phyloP scores from a whole-genome alignment of 2,888 invertebrate species.

The Stegophylla sp. region DNA sequence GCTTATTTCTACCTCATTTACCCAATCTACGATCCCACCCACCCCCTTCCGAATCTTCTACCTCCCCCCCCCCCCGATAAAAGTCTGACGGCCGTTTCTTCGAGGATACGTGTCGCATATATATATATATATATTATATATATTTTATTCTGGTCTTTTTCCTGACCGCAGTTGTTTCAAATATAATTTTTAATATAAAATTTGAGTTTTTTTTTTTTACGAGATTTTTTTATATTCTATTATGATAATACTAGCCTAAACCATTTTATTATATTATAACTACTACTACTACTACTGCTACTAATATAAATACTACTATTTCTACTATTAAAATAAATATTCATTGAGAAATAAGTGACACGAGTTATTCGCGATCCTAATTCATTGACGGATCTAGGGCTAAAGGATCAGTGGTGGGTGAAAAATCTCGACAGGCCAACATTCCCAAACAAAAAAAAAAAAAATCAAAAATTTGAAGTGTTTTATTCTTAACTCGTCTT shows the following conservation, averaged over 20 bases:
- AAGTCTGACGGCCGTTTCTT: conserved; percentile 29
- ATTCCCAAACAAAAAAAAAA: no score
- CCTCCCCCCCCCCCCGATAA: neutral
- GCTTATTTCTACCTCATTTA: neutral
- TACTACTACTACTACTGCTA: neutral
- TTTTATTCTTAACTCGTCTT: no score
- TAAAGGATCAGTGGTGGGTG: no score
- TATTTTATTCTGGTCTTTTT: neutral
- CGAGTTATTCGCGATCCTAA: no score
- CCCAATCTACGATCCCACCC: neutral
- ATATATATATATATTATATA: conserved; percentile 11
- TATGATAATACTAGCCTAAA: no score
- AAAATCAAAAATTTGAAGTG: no score
- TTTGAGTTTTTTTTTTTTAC: neutral
- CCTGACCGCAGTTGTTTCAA: neutral
- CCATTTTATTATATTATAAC: no score
- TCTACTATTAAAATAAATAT: no score
- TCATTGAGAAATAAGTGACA: no score
- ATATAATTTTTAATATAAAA: conserved; percentile 11
- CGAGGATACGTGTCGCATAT: neutral
- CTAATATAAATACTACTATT: neutral
- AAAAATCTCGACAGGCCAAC: no score
- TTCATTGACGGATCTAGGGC: no score
- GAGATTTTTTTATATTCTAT: neutral
- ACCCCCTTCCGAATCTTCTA: no score